Conservation (phyloP, 2,888 invertebrate species). For the Pammene fasciana region DNA sequence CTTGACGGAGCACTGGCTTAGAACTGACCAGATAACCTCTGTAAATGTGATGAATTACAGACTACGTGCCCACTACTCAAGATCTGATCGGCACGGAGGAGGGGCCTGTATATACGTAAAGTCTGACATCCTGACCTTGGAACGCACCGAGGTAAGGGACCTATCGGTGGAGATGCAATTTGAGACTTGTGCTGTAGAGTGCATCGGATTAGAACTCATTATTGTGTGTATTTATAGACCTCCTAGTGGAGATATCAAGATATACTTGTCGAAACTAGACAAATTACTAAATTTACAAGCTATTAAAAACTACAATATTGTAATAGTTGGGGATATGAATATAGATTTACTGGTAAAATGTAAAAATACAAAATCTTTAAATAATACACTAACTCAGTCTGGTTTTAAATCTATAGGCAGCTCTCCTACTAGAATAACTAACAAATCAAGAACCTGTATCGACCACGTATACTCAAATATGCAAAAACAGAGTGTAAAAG, state of each 20-base stretch:
- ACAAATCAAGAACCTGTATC: neutral
- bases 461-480: neutral
- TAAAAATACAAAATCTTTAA: neutral
- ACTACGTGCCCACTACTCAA: too few relatives aligned
- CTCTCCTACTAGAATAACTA: neutral
- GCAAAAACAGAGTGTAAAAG: neutral
- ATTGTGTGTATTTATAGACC: too few relatives aligned
- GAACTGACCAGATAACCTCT: too few relatives aligned
- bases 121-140: too few relatives aligned
- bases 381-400: neutral
- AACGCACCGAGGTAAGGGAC: too few relatives aligned
- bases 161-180: too few relatives aligned
- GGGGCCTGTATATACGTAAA: too few relatives aligned
- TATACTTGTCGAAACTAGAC: neutral
- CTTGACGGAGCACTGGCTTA: too few relatives aligned
- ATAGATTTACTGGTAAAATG: neutral
- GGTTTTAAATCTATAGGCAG: neutral
- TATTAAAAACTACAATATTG: neutral
- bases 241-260: neutral
- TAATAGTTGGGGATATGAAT: neutral
- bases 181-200: too few relatives aligned
- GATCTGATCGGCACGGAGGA: too few relatives aligned
- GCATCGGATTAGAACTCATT: too few relatives aligned
- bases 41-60: too few relatives aligned
- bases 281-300: neutral